phyloP scores from a whole-genome alignment of 2,888 invertebrate genomes.

The Pantelozetes paolii region DNA sequence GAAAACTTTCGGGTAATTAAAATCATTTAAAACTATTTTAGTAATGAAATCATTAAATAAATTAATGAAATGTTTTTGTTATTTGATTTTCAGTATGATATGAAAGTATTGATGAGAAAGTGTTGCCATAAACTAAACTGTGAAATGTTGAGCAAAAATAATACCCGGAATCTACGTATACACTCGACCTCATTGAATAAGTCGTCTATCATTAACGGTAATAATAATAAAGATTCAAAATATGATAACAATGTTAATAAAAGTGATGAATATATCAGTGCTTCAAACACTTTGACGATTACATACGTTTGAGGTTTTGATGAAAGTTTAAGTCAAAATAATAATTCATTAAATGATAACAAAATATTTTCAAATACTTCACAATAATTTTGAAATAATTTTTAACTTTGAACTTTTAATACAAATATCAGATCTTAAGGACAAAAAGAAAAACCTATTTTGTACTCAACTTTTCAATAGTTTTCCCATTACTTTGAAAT shows the following conservation, averaged over 20 bases:
- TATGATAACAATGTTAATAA: neutral
- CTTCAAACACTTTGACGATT: constrained; percentile 8
- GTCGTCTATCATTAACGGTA: constrained; percentile 24
- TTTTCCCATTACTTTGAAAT: no score
- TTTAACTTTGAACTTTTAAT: no score
- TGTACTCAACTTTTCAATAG: no score
- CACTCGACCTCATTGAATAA: neutral
- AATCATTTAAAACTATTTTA: neutral
- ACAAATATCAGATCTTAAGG: no score
- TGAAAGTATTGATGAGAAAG: constrained; percentile 9
- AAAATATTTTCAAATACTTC: no score
- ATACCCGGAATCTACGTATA: neutral
- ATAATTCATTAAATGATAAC: no score
- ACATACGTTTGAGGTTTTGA: constrained; percentile 4
- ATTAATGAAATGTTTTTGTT: no score
- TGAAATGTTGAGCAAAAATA: neutral
- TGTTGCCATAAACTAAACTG: neutral
- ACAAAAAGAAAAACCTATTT: no score
- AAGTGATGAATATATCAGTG: neutral
- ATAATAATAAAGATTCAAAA: neutral
- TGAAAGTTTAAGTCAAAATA: no score
- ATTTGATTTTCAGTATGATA: constrained; percentile 5
- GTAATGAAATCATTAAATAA: neutral
- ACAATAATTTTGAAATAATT: no score
- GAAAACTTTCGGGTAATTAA: constrained; percentile 48